These are phyloP conservation scores for Volucella inanis DNA, from an alignment of 2,888 invertebrate genomes.

Conservation along the genomic window DNA sequence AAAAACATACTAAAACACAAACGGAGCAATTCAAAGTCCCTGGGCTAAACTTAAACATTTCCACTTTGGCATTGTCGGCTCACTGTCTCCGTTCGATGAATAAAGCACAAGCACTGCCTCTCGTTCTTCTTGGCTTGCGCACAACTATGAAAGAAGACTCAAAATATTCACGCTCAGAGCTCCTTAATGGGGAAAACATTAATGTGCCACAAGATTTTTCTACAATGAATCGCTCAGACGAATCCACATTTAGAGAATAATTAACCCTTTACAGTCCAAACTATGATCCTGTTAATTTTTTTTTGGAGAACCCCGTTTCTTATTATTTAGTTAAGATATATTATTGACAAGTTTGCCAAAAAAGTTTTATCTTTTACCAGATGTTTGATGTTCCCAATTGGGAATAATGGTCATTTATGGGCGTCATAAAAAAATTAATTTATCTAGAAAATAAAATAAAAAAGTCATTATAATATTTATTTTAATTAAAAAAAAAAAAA, in stretches of 20 bases:
- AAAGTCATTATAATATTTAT: too few relatives aligned
- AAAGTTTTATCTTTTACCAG: too few relatives aligned
- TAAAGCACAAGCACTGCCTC: slow-evolving; percentile 14
- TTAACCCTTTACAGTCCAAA: too few relatives aligned
- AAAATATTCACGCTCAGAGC: slow-evolving; percentile 1
- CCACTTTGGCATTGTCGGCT: slow-evolving; percentile 52
- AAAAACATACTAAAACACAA: slow-evolving; percentile 52
- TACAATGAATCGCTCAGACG: background rate
- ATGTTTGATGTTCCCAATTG: too few relatives aligned
- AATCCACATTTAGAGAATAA: background rate
- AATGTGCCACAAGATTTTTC: background rate
- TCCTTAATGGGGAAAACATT: slow-evolving; percentile 23
- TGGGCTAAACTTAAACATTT: slow-evolving; percentile 57
- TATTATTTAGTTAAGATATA: too few relatives aligned
- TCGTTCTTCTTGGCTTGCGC: slow-evolving; percentile 9
- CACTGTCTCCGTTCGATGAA: slow-evolving; percentile 31
- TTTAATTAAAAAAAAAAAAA: too few relatives aligned
- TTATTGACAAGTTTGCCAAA: too few relatives aligned
- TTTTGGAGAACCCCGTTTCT: too few relatives aligned
- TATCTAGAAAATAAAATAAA: too few relatives aligned
- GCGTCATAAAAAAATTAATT: too few relatives aligned
- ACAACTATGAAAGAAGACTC: background rate
- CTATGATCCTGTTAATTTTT: too few relatives aligned
- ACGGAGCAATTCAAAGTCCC: slow-evolving; percentile 24
- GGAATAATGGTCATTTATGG: too few relatives aligned